phyloP scores from a whole-genome alignment of 2,888 invertebrate genomes.

The Drymonia ruficornis region DNA sequence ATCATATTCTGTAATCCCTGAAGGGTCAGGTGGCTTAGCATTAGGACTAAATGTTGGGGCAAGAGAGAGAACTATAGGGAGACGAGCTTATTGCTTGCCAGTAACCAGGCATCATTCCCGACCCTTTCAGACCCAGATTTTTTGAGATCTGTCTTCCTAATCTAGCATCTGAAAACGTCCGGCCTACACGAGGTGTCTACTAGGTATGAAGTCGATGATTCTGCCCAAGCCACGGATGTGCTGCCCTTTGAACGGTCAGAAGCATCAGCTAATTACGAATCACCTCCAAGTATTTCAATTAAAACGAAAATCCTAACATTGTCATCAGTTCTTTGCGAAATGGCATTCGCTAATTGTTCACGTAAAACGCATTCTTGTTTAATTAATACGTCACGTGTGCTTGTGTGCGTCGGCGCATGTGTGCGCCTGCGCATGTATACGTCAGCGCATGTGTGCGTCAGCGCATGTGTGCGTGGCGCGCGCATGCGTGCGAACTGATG shows the following conservation, averaged over 20 bases:
- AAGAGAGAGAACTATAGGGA: too few relatives aligned
- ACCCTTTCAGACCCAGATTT: too few relatives aligned
- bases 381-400: slow-evolving; percentile 40
- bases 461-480: slow-evolving; percentile 13
- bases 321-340: slow-evolving; percentile 29
- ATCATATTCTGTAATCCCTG: too few relatives aligned
- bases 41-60: too few relatives aligned
- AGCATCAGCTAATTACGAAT: background rate
- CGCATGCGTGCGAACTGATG: slow-evolving; percentile 33
- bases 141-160: too few relatives aligned
- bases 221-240: background rate
- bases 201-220: too few relatives aligned
- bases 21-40: too few relatives aligned
- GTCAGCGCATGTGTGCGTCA: slow-evolving; percentile 3
- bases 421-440: slow-evolving; percentile 5
- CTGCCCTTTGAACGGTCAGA: background rate
- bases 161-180: too few relatives aligned
- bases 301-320: slow-evolving; percentile 13
- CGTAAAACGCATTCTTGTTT: slow-evolving; percentile 46
- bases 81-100: too few relatives aligned
- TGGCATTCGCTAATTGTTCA: slow-evolving; percentile 31
- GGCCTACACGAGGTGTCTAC: too few relatives aligned
- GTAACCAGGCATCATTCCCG: too few relatives aligned
- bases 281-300: background rate
- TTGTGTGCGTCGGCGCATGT: slow-evolving; percentile 12